Evolutionary conservation across 1,140 invertebrate genomes (phyloP).

Genomic region (Drosophila persimilis): DNA sequence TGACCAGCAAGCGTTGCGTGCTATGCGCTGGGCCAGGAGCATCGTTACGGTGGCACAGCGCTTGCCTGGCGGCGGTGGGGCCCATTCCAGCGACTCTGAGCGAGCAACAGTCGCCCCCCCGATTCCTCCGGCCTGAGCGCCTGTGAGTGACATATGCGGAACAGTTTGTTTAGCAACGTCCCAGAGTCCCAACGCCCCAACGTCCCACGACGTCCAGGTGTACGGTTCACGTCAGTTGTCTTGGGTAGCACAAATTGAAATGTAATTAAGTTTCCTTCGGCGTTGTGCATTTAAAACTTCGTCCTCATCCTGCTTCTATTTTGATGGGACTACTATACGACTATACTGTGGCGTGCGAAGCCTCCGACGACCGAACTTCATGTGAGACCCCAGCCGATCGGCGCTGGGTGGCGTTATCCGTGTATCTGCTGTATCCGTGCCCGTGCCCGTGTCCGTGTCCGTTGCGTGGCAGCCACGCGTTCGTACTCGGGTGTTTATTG

Average conservation of each 20-base stretch:
- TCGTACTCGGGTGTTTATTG: conserved; percentile 65
- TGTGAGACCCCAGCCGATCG: conserved; percentile 30
- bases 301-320: conserved; percentile 17
- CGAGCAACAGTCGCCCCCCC: conserved; percentile 54
- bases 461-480: conserved; percentile 61
- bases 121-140: conserved; percentile 22
- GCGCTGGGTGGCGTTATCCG: no score
- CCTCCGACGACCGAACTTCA: conserved; percentile 58
- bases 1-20: conserved; percentile 79
- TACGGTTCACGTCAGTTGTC: conserved; percentile 17
- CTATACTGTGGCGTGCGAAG: conserved; percentile 37
- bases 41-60: conserved; percentile 76
- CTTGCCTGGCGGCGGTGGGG: conserved; percentile 45
- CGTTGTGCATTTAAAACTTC: conserved; percentile 21
- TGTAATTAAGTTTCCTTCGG: conserved; percentile 70
- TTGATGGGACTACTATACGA: not conserved
- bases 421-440: not conserved
- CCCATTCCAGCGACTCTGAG: conserved; percentile 61
- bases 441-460: conserved; percentile 27
- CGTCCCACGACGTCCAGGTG: not conserved
- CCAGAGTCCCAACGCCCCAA: no score
- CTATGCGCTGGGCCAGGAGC: conserved; percentile 77
- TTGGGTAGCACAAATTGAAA: conserved; percentile 62
- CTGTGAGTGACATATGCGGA: conserved; percentile 71
- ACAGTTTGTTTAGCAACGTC: conserved; percentile 51